Conservation (phyloP, 2,888 invertebrate species). For the Ochropleura plecta region DNA sequence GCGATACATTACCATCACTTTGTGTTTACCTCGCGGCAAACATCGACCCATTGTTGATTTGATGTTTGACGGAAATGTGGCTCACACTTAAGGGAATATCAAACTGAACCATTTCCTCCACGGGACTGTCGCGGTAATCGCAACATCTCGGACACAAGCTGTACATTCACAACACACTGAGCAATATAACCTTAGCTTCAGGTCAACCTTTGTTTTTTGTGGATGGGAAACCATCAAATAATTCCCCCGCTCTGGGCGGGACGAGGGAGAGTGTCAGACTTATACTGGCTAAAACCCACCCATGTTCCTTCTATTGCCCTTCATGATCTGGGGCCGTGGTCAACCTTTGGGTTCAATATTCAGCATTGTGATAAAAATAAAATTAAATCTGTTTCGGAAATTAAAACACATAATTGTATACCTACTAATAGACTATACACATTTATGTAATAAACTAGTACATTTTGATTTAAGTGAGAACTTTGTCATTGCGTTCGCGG, state of each 20-base stretch:
- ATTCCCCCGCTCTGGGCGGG: too few species aligned
- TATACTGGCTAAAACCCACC: too few species aligned
- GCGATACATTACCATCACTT: conserved; percentile 6
- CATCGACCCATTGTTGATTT: neutral
- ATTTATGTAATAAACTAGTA: too few species aligned
- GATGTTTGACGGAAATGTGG: neutral
- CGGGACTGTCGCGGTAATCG: neutral
- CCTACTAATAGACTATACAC: too few species aligned
- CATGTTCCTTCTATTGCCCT: too few species aligned
- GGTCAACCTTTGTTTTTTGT: too few species aligned
- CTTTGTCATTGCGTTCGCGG: too few species aligned
- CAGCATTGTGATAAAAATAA: neutral
- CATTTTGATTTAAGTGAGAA: too few species aligned
- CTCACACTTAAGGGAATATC: neutral
- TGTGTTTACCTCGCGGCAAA: neutral
- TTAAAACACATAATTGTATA: too few species aligned
- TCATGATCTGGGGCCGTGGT: neutral
- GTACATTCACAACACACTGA: neutral
- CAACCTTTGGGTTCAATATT: neutral
- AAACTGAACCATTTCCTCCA: neutral
- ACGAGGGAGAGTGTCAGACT: too few species aligned
- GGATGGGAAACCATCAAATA: too few species aligned
- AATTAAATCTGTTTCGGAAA: too few species aligned
- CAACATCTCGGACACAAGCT: neutral
- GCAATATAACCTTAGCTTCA: neutral